These are phyloP conservation scores for Henricia sp. DNA, from an alignment of 53 echinoderm and acorn worm genomes.

Conservation along the genomic window DNA sequence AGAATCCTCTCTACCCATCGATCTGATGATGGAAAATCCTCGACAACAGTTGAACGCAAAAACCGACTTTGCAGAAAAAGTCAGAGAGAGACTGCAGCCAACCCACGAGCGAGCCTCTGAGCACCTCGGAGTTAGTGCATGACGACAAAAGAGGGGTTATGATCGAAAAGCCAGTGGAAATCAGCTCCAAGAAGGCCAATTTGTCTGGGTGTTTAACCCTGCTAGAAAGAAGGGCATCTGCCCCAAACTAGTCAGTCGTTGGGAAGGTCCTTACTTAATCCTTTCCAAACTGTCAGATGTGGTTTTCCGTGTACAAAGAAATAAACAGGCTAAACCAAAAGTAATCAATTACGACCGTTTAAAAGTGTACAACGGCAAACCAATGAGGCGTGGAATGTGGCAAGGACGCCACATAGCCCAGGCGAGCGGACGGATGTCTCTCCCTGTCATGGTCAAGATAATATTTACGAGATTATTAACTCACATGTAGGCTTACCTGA, in stretches of 20 bases:
- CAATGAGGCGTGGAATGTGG: neutral
- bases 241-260: slow-evolving; percentile 13
- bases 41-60: neutral
- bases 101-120: slow-evolving; percentile 13
- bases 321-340: neutral
- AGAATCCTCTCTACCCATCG: neutral
- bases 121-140: slow-evolving; percentile 9
- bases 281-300: slow-evolving; percentile 8
- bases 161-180: neutral
- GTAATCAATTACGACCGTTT: neutral
- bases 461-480: neutral
- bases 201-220: slow-evolving; percentile 15
- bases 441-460: neutral
- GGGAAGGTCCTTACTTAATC: slow-evolving; percentile 15
- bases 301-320: neutral
- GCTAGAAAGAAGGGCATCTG: slow-evolving; percentile 11
- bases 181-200: neutral
- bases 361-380: neutral
- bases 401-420: neutral
- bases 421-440: neutral
- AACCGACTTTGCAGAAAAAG: neutral
- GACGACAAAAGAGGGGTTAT: slow-evolving; percentile 24
- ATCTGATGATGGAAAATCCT: neutral
- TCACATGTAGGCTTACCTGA: neutral
- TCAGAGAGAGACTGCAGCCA: neutral